Evolutionary conservation across 1,140 invertebrate genomes (phyloP), one percentile per base, ranked within the genome.

Genomic region (Manduca sexta): DNA sequence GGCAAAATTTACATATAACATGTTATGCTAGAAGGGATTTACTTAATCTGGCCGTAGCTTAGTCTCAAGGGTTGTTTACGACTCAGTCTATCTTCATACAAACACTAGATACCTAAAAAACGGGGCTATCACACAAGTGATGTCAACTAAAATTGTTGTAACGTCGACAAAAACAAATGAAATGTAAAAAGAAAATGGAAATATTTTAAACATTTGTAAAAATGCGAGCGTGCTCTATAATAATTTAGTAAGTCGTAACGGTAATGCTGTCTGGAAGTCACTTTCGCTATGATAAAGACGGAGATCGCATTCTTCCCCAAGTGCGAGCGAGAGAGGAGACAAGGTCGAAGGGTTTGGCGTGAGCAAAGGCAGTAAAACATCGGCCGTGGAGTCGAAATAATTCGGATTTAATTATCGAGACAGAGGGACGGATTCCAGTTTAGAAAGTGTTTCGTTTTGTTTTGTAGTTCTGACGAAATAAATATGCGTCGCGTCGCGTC

Each of bases 361-460:
- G 53, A 47, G 26, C 42, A 33, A 15, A 18, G 42, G 43, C 48
- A 45, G 48, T 56, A 50, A 46, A 29, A 31, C 34, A 38, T 46
- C 33, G 47, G 29, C 29, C 18, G n/a, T 15, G 42, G 41, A 39
- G 16, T 40, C 29, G 31, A 41, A 18, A 45, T 34, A 46, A 30
- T 46, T 46, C 47, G 33, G 41, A 50, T 49, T 56, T 56, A 56
- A 56, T 56, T 56, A 50, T 26, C 43, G 38, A 42, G 48, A 56
- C 48, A 39, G 46, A 39, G 42, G 46, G 34, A 44, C 40, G 26
- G 37, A 53, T 44, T 43, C 53, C 47, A 43, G 12, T 33, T 50
- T 46, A 46, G 53, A 50, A 56, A 56, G 53, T 56, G 44, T 49
- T 40, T 40, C 26, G 30, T 35, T 37, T 44, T 26, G 35, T 38